Evolutionary conservation across 2,888 invertebrate species (phyloP), one percentile per base, ranked within the genome.

Genomic region (Leucophora obtusa): DNA sequence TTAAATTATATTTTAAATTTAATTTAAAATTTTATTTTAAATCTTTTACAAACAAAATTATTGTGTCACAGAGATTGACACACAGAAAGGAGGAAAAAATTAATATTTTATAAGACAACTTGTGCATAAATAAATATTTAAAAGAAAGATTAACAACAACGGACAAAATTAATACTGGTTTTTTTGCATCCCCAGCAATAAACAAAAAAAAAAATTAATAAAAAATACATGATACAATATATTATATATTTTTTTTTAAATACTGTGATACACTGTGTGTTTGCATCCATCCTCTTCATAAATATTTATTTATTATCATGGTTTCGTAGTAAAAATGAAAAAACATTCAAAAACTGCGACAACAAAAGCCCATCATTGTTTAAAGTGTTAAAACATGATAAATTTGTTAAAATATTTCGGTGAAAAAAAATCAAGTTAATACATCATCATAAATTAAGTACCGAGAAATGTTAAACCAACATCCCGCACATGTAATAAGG

Each of bases 11-110:
- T 33, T 33, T 21, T 17, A 21, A 33, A 6, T 50, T 11, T n/a
- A n/a, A n/a, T n/a, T n/a, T n/a, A n/a, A n/a, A n/a, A n/a, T n/a
- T n/a, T n/a, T 33, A 18, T 58, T 11, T 59, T 8, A 10, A 33
- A 35, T 51, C 18, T 47, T 50, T 28, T 21, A 35, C 24, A 54
- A 54, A 68, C 28, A 38, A 38, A 38, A 38, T 38, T 18, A 70
- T 71, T 65, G 71, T 70, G 65, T 71, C 71, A 71, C 71, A 43
- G 60, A 43, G 60, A 71, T n/a, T 71, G 71, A 50, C 65, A 71
- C 38, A 58, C 33, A 62, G 14, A 56, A 56, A 54, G 17, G 14
- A 9, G 14, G 14, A 18, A 50, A 62, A 62, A 62, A 15, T 62
- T 11, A 62, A 59, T 58, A 66, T 65, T 63, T 51, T 53, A 50